Percentiles rank a stretch among this genome's conserved stretches.
These are phyloP conservation scores for Mormyrops boulengeri DNA, from an alignment of 2,797 vertebrate genomes.

Conservation along the genomic window DNA sequence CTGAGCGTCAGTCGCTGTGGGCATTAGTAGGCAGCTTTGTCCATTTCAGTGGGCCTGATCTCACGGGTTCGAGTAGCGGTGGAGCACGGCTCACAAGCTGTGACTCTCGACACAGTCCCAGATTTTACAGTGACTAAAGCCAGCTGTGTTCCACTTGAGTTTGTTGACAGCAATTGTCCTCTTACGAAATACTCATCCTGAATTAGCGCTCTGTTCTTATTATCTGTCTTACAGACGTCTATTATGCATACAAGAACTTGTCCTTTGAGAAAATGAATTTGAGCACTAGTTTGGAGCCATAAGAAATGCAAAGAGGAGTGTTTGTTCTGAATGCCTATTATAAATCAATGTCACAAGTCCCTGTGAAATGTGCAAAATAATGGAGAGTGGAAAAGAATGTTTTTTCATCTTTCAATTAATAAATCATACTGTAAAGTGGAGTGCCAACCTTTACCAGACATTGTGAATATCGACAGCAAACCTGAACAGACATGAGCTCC, in stretches of 20 bases:
- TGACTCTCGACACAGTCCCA: not conserved
- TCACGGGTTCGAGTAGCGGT: not conserved
- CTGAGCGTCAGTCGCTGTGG: not conserved
- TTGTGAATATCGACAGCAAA: not conserved
- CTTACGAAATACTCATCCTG: not conserved
- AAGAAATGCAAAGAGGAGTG: not conserved
- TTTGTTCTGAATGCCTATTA: not conserved
- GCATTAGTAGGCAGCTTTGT: not conserved
- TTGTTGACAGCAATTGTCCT: not conserved
- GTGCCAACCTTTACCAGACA: not conserved
- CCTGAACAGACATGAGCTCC: not conserved
- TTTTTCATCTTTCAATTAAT: not conserved
- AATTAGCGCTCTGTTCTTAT: not conserved
- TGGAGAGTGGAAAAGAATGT: not conserved
- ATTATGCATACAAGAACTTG: not conserved
- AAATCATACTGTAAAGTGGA: not conserved
- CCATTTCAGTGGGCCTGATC: not conserved
- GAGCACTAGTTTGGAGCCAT: not conserved
- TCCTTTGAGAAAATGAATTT: not conserved
- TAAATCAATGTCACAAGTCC: not conserved
- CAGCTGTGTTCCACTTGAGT: not conserved
- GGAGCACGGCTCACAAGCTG: not conserved
- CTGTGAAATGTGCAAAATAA: not conserved
- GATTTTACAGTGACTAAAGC: not conserved
- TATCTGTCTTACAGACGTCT: not conserved